Base-by-base conservation (phyloP, 2,888 invertebrate genomes). In the Willowsia nigromaculata region DNA sequence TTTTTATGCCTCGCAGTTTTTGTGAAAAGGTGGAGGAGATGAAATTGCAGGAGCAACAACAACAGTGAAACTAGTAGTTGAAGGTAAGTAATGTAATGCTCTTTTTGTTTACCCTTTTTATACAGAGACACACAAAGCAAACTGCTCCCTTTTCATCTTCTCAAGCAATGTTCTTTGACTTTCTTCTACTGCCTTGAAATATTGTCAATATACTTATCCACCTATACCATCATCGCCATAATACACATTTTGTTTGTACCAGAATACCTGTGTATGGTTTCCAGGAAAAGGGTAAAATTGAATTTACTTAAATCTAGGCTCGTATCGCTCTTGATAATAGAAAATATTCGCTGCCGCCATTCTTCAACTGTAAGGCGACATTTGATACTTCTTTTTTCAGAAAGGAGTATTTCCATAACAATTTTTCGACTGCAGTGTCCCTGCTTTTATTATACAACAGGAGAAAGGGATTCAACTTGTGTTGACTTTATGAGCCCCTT, bases 71-170 rank as follows among this genome's bases (percentile, higher is more conserved):
- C n/a, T n/a, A n/a, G n/a, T 22, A 22, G 56, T 11, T 22, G 59
- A 59, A 27, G 13, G 22, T 25, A 59, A 25, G 25, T 59, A 59
- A 37, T 33, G 68, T 33, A 68, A 68, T 68, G 68, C 33, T 18
- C 37, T 37, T 68, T 68, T 68, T 68, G 30, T 68, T 68, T 68
- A 68, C 68, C 22, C 33, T 62, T 62, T n/a, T n/a, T 62, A 5
- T 2, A 59, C 59, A 25, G 6, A 33, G 15, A 30, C 18, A 25
- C 7, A 25, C 43, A 53, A 22, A 53, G 53, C n/a, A 53, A 53
- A 53, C n/a, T 9, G 3, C 22, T 22, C 18, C 18, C 18, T 53
- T 53, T 53, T 13, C 5, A 9, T 18, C 53, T 53, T 18, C 22
- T 5, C 22, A 18, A 53, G 18, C 18, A n/a, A 18, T 3, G 1